Base-by-base conservation (phyloP, 2,113 vertebrate genomes). In the Odontesthes bonariensis region DNA sequence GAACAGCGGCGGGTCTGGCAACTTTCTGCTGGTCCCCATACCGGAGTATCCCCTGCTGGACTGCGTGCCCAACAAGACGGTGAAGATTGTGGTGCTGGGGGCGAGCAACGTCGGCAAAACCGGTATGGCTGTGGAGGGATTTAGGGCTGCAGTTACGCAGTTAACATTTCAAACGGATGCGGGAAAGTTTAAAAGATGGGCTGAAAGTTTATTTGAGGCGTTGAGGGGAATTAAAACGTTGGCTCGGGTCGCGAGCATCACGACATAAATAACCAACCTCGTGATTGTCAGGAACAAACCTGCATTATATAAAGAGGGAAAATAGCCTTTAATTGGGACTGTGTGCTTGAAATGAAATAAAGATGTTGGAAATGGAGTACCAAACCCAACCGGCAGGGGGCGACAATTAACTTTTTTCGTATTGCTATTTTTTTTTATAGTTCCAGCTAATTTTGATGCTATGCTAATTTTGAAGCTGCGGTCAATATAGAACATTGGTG, bases 51-150 rank as follows among this genome's bases (percentile, higher is more conserved):
- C 96, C 0, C 92, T 82, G 17, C 65, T 94, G 78, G 96, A 97
- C 83, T 95, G 94, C 0, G 93, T 93, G 51, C 95, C 96, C 75
- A 96, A 93, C 93, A 96, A 96, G 81, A 96, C 95, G 84, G 91
- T 97, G 85, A 97, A 97, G 93, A 96, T 97, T 0, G 96, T 95
- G 77, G 96, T 97, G 46, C 91, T 97, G 77, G 96, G 96, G 0
- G 96, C 96, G 52, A 97, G 94, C 75, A 92, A 94, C 81, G 96
- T 97, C 74, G 96, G 96, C 14, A 97, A 97, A 92, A 97, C 96
- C 77, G 96, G 96, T 97, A 77, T 16, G 52, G 12, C 6, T 0
- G 19, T 46, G 16, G 6, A 32, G 27, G 27, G 40, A 3, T 57
- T 56, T n/a, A n/a, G 20, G 20, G 42, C 22, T 12, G 11, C 14